These are phyloP conservation scores for Myotis vivesi DNA, from an alignment of 2,797 vertebrate species.

Conservation along the genomic window DNA sequence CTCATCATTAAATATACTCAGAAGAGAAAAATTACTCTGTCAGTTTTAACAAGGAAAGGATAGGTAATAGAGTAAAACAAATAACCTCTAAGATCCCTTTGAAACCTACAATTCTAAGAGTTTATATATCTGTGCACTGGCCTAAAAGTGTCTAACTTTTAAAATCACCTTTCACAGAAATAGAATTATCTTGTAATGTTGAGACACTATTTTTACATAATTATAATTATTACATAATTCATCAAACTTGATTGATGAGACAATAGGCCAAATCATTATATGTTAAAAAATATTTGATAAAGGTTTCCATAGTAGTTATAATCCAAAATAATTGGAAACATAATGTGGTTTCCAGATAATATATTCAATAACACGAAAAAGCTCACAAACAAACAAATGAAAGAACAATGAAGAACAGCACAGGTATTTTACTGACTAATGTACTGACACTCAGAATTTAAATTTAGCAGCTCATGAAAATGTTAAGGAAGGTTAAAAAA, in stretches of 20 bases:
- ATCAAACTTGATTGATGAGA: slow-evolving; percentile 40
- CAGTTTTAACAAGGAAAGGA: not conserved
- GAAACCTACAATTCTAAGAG: not conserved
- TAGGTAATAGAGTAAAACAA: not conserved
- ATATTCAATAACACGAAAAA: slow-evolving; percentile 22
- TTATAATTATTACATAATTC: slow-evolving; percentile 48
- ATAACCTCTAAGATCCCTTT: not conserved
- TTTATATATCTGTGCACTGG: not conserved
- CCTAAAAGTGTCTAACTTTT: not conserved
- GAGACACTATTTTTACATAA: not conserved
- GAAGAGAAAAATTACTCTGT: not conserved
- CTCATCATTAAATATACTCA: slow-evolving; percentile 1
- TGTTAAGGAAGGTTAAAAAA: not conserved
- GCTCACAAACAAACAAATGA: not conserved
- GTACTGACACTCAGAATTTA: not conserved
- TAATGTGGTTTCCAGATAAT: slow-evolving; percentile 16
- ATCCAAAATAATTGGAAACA: slow-evolving; percentile 29
- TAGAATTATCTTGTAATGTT: slow-evolving; percentile 6
- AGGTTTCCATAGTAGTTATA: not conserved
- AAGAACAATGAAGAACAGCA: not conserved
- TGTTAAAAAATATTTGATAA: not conserved
- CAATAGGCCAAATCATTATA: slow-evolving; percentile 16
- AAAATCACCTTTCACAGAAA: slow-evolving; percentile 20
- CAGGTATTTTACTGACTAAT: not conserved
- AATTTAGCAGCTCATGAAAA: not conserved